Base-by-base conservation (phyloP, 2,888 invertebrate genomes). In the Serripes groenlandicus region DNA sequence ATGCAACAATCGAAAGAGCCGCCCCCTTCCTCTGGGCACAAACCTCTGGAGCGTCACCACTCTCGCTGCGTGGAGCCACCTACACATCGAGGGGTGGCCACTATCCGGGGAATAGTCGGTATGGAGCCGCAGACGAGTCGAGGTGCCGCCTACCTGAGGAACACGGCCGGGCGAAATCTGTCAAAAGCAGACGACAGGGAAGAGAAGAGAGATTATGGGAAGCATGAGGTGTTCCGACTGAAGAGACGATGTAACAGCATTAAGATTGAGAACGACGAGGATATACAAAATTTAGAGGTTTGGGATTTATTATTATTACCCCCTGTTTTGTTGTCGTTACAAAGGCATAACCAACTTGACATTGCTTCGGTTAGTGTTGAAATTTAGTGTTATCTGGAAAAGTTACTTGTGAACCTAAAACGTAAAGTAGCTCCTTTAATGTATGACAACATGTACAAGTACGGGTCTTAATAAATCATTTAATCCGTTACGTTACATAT, bases 221-320 rank as follows among this genome's bases (percentile, higher is more conserved):
- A 87, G 60, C 84, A 74, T 15, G 89, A 89, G 34, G 82, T 85
- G 62, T 90, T 90, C 69, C 72, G 85, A 35, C 72, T 85, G 60
- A 89, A 89, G 80, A 70, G 90, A 73, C 62, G 88, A 78, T 91
- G 91, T 73, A 86, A 85, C 75, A 90, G 90, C 74, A 86, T 91
- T 34, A 74, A 76, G 23, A 89, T 90, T 30, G 84, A 87, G 35
- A 85, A 90, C 9, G 90, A 90, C 9, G 82, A 87, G 11, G 91
- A 92, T 64, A 89, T 90, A 3, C 78, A 87, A 7, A 90, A 88
- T 62, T 78, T 92, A 7, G 91, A 90, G 90, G 91, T 90, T 73
- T 70, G 80, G 42, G 18, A 52, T 42, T 3, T 2, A 49, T 5
- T 3, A 1, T 49, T 49, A n/a, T n/a, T n/a, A n/a, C n/a, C n/a